phyloP scores from a whole-genome alignment of 2,888 invertebrate genomes.

The Lutraria lutraria region DNA sequence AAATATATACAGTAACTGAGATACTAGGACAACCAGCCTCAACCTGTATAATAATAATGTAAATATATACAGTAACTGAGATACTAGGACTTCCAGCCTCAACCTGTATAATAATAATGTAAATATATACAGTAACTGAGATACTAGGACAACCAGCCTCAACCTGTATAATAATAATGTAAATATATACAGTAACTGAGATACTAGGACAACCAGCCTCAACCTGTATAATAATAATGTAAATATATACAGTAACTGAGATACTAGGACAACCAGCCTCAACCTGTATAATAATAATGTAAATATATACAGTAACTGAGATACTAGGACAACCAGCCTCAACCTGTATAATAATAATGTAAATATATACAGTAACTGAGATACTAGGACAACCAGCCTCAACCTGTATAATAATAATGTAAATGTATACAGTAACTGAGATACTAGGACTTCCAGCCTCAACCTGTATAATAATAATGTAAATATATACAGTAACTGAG shows the following conservation, averaged over 20 bases:
- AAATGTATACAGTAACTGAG: neutral
- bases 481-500: neutral
- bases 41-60: neutral
- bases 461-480: neutral
- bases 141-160: no score
- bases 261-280: neutral
- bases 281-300: no score
- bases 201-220: constrained; percentile 87
- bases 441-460: neutral
- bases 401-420: constrained; percentile 76
- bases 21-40: neutral
- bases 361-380: constrained; percentile 87
- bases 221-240: constrained; percentile 76
- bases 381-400: constrained; percentile 87
- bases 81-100: neutral
- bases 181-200: constrained; percentile 87
- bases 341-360: no score
- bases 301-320: no score
- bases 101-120: neutral
- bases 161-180: no score
- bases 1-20: neutral
- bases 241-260: neutral
- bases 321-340: no score
- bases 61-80: neutral
- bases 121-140: no score